A percentile compares a stretch with the other conserved stretches of the same genome.
These are phyloP conservation scores for Podotricha telesiphe DNA, from an alignment of 2,888 invertebrate species.

Conservation along the genomic window DNA sequence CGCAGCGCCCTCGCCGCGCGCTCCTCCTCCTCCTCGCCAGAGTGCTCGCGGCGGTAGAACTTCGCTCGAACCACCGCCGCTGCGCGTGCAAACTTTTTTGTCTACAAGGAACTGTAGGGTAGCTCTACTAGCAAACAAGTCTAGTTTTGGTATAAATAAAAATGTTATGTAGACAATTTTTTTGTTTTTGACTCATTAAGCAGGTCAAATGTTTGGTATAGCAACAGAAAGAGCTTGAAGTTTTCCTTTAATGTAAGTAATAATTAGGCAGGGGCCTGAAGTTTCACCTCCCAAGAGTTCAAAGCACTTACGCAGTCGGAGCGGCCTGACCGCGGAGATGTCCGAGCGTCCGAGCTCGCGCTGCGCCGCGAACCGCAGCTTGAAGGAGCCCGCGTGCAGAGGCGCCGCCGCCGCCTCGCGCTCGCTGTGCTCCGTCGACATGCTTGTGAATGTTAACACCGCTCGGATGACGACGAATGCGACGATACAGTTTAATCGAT, in stretches of 20 bases:
- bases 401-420: slow-evolving; percentile 36
- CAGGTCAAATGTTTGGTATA: too few species aligned
- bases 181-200: too few species aligned
- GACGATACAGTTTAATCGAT: slow-evolving; percentile 20
- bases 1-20: slow-evolving; percentile 45
- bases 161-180: too few species aligned
- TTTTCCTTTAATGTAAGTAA: too few species aligned
- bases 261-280: too few species aligned
- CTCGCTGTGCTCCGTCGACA: slow-evolving; percentile 22
- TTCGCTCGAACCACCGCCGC: slow-evolving; percentile 68
- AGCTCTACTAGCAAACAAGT: too few species aligned
- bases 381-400: slow-evolving; percentile 55
- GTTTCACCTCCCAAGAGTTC: not conserved
- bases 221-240: too few species aligned
- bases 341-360: slow-evolving; percentile 73
- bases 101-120: too few species aligned
- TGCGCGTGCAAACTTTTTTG: slow-evolving; percentile 48
- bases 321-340: slow-evolving; percentile 67
- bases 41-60: slow-evolving; percentile 59
- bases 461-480: too few species aligned
- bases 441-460: not conserved
- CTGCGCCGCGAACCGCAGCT: slow-evolving; percentile 70
- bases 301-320: slow-evolving; percentile 60
- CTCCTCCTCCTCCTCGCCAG: slow-evolving; percentile 45
- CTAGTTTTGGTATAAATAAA: too few species aligned